A percentile compares a stretch with the other conserved stretches of the same genome.
Conservation (phyloP, 30 jellyfish, hydroid and myxozoan genomes). For the Hydractinia echinata region DNA sequence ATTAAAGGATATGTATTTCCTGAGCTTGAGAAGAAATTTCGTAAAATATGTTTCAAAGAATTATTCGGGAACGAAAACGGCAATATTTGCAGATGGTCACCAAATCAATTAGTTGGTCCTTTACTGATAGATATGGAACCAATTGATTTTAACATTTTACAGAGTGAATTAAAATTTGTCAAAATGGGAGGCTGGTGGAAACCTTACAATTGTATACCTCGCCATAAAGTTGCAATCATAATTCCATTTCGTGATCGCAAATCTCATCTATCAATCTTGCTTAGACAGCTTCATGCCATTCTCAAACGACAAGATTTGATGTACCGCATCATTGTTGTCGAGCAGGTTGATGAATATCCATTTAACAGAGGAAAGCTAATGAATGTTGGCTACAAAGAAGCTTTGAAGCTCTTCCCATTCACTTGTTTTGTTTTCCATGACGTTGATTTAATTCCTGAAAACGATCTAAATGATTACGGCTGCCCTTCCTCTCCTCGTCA, state of each 20-base stretch:
- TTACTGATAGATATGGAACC: conserved; percentile 6
- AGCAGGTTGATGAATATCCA: conserved; percentile 51
- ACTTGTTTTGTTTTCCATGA: conserved; percentile 83
- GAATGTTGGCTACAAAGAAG: conserved; percentile 81
- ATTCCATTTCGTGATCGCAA: conserved; percentile 80
- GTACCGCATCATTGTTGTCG: conserved; percentile 64
- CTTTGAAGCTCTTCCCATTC: conserved; percentile 45
- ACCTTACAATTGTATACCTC: conserved; percentile 41
- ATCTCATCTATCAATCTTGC: conserved; percentile 44
- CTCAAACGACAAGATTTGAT: conserved; percentile 62
- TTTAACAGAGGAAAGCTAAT: conserved; percentile 90
- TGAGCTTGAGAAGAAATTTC: neutral
- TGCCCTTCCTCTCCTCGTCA: conserved; percentile 82
- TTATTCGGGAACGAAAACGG: neutral
- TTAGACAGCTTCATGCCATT: conserved; percentile 75
- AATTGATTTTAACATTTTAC: neutral
- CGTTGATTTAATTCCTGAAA: conserved; percentile 88
- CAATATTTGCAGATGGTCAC: neutral
- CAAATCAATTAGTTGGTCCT: conserved; percentile 29
- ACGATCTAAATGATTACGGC: conserved; percentile 76
- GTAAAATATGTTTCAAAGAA: conserved; percentile 1
- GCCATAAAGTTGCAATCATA: conserved; percentile 55
- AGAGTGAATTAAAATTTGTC: conserved; percentile 35
- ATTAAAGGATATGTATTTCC: neutral
- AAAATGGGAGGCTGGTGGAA: conserved; percentile 60